Evolutionary conservation across 1,140 invertebrate species (phyloP).

Genomic region (Euschistus heros): DNA sequence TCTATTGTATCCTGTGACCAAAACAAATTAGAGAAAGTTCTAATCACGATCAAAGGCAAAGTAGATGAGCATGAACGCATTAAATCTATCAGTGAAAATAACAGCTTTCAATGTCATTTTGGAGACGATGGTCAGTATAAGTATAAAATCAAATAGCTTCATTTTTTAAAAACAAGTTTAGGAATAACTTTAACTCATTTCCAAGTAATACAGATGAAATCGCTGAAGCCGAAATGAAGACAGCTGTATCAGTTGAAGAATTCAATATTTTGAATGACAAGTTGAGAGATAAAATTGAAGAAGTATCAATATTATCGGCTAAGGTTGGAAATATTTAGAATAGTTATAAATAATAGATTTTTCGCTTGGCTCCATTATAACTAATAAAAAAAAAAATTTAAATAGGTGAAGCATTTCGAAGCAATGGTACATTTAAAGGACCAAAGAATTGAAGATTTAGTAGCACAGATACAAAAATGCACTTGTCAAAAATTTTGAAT

Average conservation of each 20-base stretch:
- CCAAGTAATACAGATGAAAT: not conserved
- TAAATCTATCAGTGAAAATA: not conserved
- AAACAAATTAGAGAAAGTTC: constrained; percentile 3
- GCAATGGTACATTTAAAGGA: not conserved
- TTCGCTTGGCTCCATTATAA: too few relatives aligned
- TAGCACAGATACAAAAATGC: constrained; percentile 1
- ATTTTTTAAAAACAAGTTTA: not conserved
- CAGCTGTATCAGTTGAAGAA: not conserved
- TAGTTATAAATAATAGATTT: too few relatives aligned
- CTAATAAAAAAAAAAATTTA: not conserved
- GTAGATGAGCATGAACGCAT: not conserved
- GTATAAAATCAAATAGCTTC: not conserved
- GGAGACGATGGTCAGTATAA: not conserved
- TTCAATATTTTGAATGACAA: not conserved
- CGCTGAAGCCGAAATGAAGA: not conserved
- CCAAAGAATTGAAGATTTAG: constrained; percentile 16
- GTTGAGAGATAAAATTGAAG: not conserved
- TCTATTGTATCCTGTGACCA: not conserved
- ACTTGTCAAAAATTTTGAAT: not conserved
- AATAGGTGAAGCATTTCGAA: constrained; percentile 12
- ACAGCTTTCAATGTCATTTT: not conserved
- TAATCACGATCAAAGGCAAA: constrained; percentile 7
- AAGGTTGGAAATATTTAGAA: not conserved
- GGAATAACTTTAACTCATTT: not conserved
- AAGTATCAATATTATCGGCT: not conserved